Evolutionary conservation across 2,113 vertebrate genomes (phyloP), one percentile per base, ranked within the genome.

Genomic region (Pao palembangensis): DNA sequence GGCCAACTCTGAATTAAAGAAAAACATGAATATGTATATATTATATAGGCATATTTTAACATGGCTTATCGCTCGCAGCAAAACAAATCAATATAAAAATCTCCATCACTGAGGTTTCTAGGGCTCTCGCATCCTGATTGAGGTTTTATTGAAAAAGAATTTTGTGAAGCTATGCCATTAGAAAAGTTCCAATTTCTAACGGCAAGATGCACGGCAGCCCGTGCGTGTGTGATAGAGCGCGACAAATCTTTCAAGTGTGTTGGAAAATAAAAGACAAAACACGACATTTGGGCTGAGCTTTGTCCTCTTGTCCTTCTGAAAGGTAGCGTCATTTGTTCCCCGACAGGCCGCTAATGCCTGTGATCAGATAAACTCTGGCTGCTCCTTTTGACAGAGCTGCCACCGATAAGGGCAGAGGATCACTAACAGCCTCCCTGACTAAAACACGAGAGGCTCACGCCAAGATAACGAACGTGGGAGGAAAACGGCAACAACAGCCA

Each of bases 331-430:
- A 49, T 64, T 62, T 46, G 65, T 71, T 76, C 74, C 47, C 62
- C 8, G 51, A 71, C 69, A 58, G 61, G 53, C 61, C 8, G 17
- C 69, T 80, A 85, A 84, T 79, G 67, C 64, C 70, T 62, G 67
- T 73, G 47, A 75, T 79, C 75, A 83, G 82, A 89, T 85, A 89
- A 89, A 87, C 67, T 58, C 65, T 21, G 12, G 75, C 58, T 54
- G 76, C 71, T 67, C 65, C 71, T 78, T 73, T 69, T 63, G 76
- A 75, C 78, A 73, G 75, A 79, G 72, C 86, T 78, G 79, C 58
- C 73, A 56, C 68, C 59, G 90, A 89, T 87, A 87, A 88, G 83
- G 76, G 63, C 41, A 6, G 67, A 14, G 71, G 73, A 81, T 75
- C 61, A 51, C 78, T 69, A 76, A 72, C 76, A 10, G 70, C 72